Evolutionary conservation across 2,888 invertebrate genomes (phyloP), one percentile per base, ranked within the genome.

Genomic region (Acrocyrtus sp.): DNA sequence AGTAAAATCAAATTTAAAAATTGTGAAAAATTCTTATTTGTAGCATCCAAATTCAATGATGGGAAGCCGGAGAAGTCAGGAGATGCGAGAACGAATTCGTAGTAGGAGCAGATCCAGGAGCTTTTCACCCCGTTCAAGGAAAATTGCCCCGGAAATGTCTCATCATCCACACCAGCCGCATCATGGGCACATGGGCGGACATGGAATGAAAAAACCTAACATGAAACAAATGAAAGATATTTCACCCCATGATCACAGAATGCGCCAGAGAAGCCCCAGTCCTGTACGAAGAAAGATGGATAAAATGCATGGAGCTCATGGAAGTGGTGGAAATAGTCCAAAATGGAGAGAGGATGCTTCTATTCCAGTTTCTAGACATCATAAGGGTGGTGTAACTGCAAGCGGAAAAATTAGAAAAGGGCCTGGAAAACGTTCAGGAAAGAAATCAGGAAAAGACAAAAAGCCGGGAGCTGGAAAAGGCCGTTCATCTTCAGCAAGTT

Each of bases 401-500:
- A 8, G 43, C 34, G 41, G 34, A 6, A 66, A 56, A 57, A 54
- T 26, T 8, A 67, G 62, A 48, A 73, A 67, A 19, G n/a, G 50
- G 15, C 56, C 62, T 26, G 66, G 58, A 12, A 74, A 68, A 21
- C 19, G 51, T 4, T 53, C 72, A 0, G 43, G 58, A 0, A 72
- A 72, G 39, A 72, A 66, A 56, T 45, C 29, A 1, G 24, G 15
- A 17, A 60, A 70, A 41, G 72, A 47, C 1, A 75, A 69, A 29
- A 78, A 78, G 45, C 43, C 50, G 22, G 63, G 29, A 0, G 51
- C 60, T 26, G 72, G 67, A 12, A 67, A 51, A 54, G 73, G 74
- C 21, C 70, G 72, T 41, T 78, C 80, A 3, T 78, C 78, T 0
- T 80, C 80, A 24, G 73, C 76, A 47, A 78, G 76, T 41, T 78